phyloP scores from a whole-genome alignment of 37 sponge, comb jelly and placozoan species.

The Oscarella lobularis region DNA sequence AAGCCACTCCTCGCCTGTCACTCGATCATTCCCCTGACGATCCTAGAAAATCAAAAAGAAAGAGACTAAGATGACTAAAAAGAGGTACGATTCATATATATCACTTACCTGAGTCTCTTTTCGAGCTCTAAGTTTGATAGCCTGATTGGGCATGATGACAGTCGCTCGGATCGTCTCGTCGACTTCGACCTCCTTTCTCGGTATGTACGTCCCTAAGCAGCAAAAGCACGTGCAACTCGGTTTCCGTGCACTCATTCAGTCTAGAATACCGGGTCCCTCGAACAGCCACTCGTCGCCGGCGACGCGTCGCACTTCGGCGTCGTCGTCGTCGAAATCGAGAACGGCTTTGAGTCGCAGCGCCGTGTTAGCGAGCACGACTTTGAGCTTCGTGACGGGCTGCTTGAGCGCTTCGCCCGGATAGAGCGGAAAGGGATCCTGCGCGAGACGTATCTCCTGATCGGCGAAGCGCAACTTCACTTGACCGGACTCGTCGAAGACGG shows the following conservation, averaged over 20 bases:
- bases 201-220: conserved; percentile 89
- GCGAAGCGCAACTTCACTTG: conserved; percentile 93
- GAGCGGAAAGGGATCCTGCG: conserved; percentile 98
- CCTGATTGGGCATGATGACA: conserved; percentile 93
- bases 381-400: conserved; percentile 65
- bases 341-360: conserved; percentile 87
- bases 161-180: conserved; percentile 93
- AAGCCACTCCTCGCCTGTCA: conserved; percentile 99
- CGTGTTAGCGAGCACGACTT: conserved; percentile 90
- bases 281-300: conserved; percentile 99
- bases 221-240: conserved; percentile 3
- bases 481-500: conserved; percentile 62
- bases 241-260: too few species aligned
- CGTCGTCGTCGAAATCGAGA: conserved; percentile 82
- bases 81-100: conserved; percentile 1
- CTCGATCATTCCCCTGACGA: conserved; percentile 71
- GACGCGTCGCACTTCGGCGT: conserved; percentile 53
- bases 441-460: conserved; percentile 88
- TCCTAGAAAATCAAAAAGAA: conserved; percentile 30
- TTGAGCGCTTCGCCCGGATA: conserved; percentile 91
- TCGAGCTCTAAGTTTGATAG: conserved; percentile 88
- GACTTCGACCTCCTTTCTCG: conserved; percentile 87
- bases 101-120: conserved; percentile 73
- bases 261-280: conserved; percentile 97
- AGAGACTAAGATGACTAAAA: too few species aligned